Base-by-base conservation (phyloP, 2,888 invertebrate species). In the Eugnorisma glareosa region DNA sequence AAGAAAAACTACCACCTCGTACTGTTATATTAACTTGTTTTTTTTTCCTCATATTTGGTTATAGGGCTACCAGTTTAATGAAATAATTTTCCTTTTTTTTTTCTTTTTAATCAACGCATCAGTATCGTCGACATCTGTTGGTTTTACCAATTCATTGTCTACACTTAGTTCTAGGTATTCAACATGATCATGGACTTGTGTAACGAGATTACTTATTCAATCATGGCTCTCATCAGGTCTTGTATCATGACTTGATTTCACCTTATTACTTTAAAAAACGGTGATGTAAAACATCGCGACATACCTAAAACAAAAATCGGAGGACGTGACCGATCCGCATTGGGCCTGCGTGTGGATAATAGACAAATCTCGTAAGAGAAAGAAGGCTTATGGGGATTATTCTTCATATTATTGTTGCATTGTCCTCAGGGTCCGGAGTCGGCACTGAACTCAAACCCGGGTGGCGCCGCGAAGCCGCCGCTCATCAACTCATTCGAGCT, bases 401-500 rank as follows among this genome's bases (percentile, higher is more conserved):
- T 40, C n/a, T 40, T 64, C 0, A 40, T 40, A 28, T 24, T 57
- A 6, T 11, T 28, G 70, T 75, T 77, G 31, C 74, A 73, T 91
- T 90, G 88, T 88, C 74, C 45, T 0, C 93, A 97, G 97, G 97
- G 97, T 95, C 96, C 97, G 91, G 97, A 97, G 95, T 94, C 96
- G 93, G 96, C 96, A 94, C 94, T 97, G 93, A 97, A 96, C 93
- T 94, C 96, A 88, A 96, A 93, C 92, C 92, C 96, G 88, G 96
- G 96, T 93, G 96, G 96, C 93, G 95, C 96, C 90, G 94, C 96
- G 90, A 96, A 97, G 94, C 97, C 96, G 93, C 96, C 96, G 93
- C 96, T 96, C 90, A 94, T 96, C 93, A 96, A 96, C 94, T 93
- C 97, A 91, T 96, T 97, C 96, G 97, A 97, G 93, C 97, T 97